These are phyloP conservation scores for Microctonus brassicae DNA, from an alignment of 2,888 invertebrate genomes.

Conservation along the genomic window DNA sequence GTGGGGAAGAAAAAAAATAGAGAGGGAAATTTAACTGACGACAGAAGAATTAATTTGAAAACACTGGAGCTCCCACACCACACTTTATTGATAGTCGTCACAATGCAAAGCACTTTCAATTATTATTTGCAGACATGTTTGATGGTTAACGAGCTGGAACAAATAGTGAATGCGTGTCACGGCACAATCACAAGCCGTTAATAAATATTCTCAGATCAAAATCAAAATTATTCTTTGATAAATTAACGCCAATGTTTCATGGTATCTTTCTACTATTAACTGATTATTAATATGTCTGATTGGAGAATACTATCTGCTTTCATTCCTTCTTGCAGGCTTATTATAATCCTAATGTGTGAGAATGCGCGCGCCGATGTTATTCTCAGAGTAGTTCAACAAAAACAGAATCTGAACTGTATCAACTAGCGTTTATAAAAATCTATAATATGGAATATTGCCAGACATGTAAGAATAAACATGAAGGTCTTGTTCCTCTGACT, in stretches of 20 bases:
- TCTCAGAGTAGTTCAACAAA: neutral
- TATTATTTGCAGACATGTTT: no score
- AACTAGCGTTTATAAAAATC: no score
- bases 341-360: neutral
- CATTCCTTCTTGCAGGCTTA: neutral
- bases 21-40: neutral
- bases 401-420: no score
- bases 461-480: neutral
- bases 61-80: neutral
- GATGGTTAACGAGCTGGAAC: no score
- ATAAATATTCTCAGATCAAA: no score
- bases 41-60: neutral
- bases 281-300: neutral
- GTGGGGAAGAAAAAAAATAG: neutral
- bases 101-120: no score
- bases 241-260: neutral
- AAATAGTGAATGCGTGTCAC: no score
- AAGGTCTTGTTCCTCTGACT: neutral
- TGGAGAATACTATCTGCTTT: neutral
- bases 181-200: no score
- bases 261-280: no score
- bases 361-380: conserved; percentile 1
- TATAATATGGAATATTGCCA: neutral
- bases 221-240: neutral
- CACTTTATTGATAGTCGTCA: no score